Percentiles rank a stretch among this genome's conserved stretches.
Conservation (phyloP, 2,797 vertebrate species). For the Enoplosus armatus region DNA sequence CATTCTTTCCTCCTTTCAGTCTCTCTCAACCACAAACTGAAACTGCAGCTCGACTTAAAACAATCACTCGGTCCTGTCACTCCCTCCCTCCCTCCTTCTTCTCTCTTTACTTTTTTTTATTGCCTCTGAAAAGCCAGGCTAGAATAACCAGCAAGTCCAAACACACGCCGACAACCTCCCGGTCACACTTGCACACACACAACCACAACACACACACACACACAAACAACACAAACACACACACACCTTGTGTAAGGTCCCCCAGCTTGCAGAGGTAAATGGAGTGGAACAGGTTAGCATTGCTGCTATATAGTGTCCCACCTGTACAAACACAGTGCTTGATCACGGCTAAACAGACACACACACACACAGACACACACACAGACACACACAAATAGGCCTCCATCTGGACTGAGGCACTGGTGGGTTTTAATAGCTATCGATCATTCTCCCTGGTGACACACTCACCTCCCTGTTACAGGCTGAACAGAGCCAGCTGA, state of each 20-base stretch:
- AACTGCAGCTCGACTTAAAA: constrained; percentile 59
- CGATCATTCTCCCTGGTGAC: constrained; percentile 84
- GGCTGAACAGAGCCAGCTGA: constrained; percentile 72
- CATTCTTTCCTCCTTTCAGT: constrained; percentile 43
- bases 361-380: constrained; percentile 35
- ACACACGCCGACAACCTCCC: constrained; percentile 67
- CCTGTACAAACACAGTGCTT: constrained; percentile 89
- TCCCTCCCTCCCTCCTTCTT: background rate
- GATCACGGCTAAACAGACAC: constrained; percentile 59
- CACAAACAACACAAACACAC: constrained; percentile 58
- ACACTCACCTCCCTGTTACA: constrained; percentile 78
- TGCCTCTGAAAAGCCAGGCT: constrained; percentile 79
- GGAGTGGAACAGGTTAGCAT: constrained; percentile 91
- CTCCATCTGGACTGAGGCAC: constrained; percentile 81
- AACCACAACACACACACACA: constrained; percentile 30
- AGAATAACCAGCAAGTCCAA: constrained; percentile 81
- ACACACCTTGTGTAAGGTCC: constrained; percentile 57
- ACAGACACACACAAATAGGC: constrained; percentile 54
- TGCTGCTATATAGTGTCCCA: constrained; percentile 85
- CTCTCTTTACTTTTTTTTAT: constrained; percentile 64
- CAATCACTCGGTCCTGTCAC: constrained; percentile 63
- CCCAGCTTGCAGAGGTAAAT: constrained; percentile 83
- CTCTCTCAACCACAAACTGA: constrained; percentile 38
- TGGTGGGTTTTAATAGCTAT: constrained; percentile 86
- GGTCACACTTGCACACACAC: constrained; percentile 46